A percentile compares a stretch with the other conserved stretches of the same genome.
Evolutionary conservation across 2,888 invertebrate species (phyloP).

Genomic region (Diplazon laetatorius): DNA sequence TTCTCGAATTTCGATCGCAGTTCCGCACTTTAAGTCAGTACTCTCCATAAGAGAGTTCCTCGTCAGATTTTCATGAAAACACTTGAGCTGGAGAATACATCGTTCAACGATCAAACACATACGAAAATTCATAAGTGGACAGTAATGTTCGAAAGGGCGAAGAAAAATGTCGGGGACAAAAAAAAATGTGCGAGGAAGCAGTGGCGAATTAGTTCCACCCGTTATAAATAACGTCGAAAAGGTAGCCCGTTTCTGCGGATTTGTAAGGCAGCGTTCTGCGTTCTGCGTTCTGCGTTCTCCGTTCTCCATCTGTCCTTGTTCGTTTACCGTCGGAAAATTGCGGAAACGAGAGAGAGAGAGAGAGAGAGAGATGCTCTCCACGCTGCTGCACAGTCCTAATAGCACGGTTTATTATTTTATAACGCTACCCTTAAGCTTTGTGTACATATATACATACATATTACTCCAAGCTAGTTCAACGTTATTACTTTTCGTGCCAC

Average conservation of each 20-base stretch:
- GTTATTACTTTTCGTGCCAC: neutral
- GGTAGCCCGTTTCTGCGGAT: conserved; percentile 60
- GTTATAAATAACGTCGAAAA: conserved; percentile 75
- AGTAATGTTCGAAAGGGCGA: neutral
- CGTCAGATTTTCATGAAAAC: too few species aligned
- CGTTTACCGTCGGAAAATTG: conserved; percentile 38
- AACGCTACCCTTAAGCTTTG: conserved; percentile 75
- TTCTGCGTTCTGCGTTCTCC: conserved; percentile 25
- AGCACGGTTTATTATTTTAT: conserved; percentile 79
- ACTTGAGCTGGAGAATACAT: too few species aligned
- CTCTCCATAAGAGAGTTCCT: too few species aligned
- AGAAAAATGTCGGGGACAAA: neutral
- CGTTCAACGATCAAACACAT: too few species aligned
- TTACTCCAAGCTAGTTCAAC: conserved; percentile 50
- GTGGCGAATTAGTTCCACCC: conserved; percentile 67
- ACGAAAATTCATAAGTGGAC: too few species aligned
- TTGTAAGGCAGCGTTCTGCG: conserved; percentile 46
- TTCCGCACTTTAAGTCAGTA: too few species aligned
- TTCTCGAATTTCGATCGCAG: too few species aligned
- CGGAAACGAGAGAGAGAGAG: neutral
- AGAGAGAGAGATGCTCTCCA: conserved; percentile 52
- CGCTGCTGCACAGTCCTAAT: conserved; percentile 70
- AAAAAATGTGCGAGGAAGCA: conserved; percentile 56
- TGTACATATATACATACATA: conserved; percentile 67
- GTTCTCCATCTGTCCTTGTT: conserved; percentile 43